phyloP scores from a whole-genome alignment of 1,140 invertebrate species.

The Drosophila orosa region DNA sequence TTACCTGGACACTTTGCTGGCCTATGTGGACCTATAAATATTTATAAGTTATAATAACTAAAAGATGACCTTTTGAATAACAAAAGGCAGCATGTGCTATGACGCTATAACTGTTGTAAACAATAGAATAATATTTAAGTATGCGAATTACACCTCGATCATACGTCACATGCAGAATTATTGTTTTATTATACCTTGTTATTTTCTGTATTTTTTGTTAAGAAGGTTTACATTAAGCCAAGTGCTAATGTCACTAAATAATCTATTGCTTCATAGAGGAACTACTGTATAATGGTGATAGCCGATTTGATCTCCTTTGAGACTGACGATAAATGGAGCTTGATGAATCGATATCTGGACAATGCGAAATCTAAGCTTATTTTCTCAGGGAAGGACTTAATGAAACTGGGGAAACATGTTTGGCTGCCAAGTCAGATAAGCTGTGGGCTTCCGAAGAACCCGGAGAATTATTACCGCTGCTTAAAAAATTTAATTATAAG shows the following conservation, averaged over 20 bases:
- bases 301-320: conserved; percentile 6
- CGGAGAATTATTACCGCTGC: too few species aligned
- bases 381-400: neutral
- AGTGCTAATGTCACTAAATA: neutral
- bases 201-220: neutral
- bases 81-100: neutral
- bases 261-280: neutral
- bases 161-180: neutral
- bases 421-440: neutral
- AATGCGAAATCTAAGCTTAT: neutral
- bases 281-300: too few species aligned
- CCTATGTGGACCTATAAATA: conserved; percentile 73
- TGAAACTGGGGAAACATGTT: conserved; percentile 4
- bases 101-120: neutral
- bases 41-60: conserved; percentile 8
- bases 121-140: neutral
- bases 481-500: too few species aligned
- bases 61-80: neutral
- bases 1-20: conserved; percentile 86
- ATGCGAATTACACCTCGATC: neutral
- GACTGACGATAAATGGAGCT: neutral
- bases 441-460: neutral
- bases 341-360: neutral
- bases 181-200: neutral
- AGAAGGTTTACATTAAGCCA: neutral